These are phyloP conservation scores for Phragmatobia fuliginosa DNA, from an alignment of 2,888 invertebrate genomes.

Conservation along the genomic window DNA sequence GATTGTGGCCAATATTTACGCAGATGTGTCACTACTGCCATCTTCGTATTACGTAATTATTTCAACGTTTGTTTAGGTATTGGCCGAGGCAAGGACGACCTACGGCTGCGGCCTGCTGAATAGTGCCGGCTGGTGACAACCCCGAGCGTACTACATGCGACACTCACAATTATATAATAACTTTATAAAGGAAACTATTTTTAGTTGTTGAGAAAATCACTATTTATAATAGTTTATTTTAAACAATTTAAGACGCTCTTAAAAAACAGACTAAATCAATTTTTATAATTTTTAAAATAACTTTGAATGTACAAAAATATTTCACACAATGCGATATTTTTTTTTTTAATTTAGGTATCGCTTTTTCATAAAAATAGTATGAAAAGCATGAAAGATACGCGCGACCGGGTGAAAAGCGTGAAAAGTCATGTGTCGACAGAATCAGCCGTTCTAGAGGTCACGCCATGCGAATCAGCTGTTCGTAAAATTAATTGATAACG, in stretches of 20 bases:
- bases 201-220: neutral
- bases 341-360: conserved; percentile 34
- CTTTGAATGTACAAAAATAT: conserved; percentile 31
- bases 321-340: no score
- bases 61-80: conserved; percentile 65
- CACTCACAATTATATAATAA: conserved; percentile 46
- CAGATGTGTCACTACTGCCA: conserved; percentile 73
- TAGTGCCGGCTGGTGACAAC: conserved; percentile 59
- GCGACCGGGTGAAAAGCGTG: conserved; percentile 59
- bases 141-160: conserved; percentile 46
- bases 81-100: conserved; percentile 64
- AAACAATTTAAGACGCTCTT: neutral
- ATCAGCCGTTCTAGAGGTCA: conserved; percentile 53
- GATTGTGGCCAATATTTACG: conserved; percentile 82
- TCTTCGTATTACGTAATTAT: conserved; percentile 77
- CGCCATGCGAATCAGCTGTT: conserved; percentile 72
- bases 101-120: conserved; percentile 42
- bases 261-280: neutral
- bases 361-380: conserved; percentile 60
- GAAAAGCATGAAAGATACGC: conserved; percentile 58
- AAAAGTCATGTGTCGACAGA: conserved; percentile 61
- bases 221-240: neutral
- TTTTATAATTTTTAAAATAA: conserved; percentile 37
- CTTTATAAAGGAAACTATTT: neutral
- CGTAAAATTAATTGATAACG: conserved; percentile 27